Evolutionary conservation across 2,888 invertebrate species (phyloP).

Genomic region (Apeira syringaria): DNA sequence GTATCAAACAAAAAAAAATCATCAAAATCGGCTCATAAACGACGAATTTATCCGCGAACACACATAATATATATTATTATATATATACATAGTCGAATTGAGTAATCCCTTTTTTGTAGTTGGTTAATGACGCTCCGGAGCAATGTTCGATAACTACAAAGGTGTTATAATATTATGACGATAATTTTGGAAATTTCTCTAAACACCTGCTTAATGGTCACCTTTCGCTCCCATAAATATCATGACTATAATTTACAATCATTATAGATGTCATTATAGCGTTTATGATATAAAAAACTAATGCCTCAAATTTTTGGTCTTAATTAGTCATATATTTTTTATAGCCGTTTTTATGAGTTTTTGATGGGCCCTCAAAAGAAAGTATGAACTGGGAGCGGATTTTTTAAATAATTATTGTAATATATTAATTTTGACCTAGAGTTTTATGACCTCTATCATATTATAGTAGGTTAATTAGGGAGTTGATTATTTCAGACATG

Average conservation of each 20-base stretch:
- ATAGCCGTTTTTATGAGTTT: conserved; percentile 36
- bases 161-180: neutral
- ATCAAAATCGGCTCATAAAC: too few relatives aligned
- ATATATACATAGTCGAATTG: too few relatives aligned
- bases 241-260: conserved; percentile 27
- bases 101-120: too few relatives aligned
- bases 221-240: conserved; percentile 6
- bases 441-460: conserved; percentile 20
- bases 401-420: conserved; percentile 22
- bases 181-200: conserved; percentile 13
- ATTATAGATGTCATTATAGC: conserved; percentile 15
- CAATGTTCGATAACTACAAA: too few relatives aligned
- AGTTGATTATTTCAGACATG: too few relatives aligned
- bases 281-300: conserved; percentile 15
- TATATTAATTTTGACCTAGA: conserved; percentile 20
- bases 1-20: too few relatives aligned
- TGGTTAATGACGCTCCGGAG: too few relatives aligned
- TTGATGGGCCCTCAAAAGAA: conserved; percentile 33
- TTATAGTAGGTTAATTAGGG: too few relatives aligned
- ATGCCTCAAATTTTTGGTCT: conserved; percentile 18
- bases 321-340: conserved; percentile 36
- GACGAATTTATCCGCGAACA: too few relatives aligned
- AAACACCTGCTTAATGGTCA: conserved; percentile 9
- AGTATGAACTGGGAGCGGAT: conserved; percentile 31
- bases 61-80: too few relatives aligned